These are phyloP conservation scores for Drosophila chauvacae DNA, from an alignment of 1,140 invertebrate species.

Conservation along the genomic window DNA sequence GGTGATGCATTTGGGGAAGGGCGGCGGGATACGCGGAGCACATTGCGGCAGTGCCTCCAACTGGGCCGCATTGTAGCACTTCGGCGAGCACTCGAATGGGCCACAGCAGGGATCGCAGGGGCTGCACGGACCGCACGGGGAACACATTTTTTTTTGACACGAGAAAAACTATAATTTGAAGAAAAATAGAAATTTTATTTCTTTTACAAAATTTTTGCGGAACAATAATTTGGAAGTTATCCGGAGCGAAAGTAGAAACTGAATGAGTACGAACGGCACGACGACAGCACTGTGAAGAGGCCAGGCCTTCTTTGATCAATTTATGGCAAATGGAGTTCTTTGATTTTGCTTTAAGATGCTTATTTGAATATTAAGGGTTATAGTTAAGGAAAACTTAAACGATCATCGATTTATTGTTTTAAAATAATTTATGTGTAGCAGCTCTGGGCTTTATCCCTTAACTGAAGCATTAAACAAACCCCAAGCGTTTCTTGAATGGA, in stretches of 20 bases:
- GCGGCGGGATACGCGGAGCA: constrained; percentile 74
- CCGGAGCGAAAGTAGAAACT: constrained; percentile 47
- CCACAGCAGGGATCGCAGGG: constrained; percentile 79
- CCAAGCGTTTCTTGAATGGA: constrained; percentile 60
- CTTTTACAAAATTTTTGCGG: constrained; percentile 27
- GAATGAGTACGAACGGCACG: constrained; percentile 32
- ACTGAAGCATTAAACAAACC: constrained; percentile 3
- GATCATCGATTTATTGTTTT: background rate
- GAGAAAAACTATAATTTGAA: constrained; percentile 20
- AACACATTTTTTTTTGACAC: constrained; percentile 42
- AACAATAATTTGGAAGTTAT: constrained; percentile 47
- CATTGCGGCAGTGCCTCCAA: constrained; percentile 77
- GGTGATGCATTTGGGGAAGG: constrained; percentile 76
- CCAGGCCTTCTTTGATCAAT: constrained; percentile 11
- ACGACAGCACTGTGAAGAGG: constrained; percentile 22
- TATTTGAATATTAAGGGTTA: background rate
- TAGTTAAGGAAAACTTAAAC: too few species aligned
- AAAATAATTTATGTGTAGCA: background rate
- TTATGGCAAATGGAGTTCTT: background rate
- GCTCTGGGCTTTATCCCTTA: background rate
- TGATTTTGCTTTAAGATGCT: background rate
- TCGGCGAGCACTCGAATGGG: constrained; percentile 77
- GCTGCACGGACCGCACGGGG: constrained; percentile 72
- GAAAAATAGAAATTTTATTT: constrained; percentile 9
- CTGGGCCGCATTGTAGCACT: constrained; percentile 76